A percentile compares a stretch with the other conserved stretches of the same genome.
Conservation (phyloP, 1,140 invertebrate genomes). For the Zaprionus tsacasi region DNA sequence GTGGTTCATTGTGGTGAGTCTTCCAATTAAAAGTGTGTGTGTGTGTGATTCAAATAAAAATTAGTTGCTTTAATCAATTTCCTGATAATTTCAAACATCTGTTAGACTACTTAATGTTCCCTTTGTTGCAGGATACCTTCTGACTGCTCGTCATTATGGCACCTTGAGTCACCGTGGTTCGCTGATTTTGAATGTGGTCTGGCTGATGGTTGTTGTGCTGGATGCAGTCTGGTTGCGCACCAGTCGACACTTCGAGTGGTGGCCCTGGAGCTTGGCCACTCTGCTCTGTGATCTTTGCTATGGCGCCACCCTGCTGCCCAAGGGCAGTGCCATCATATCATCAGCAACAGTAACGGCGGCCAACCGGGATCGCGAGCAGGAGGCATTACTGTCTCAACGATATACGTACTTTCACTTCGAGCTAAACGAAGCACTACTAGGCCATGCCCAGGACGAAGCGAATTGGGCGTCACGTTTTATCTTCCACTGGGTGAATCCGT, state of each 20-base stretch:
- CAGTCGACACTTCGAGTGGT: conserved; percentile 83
- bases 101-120: not conserved
- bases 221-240: conserved; percentile 86
- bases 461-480: conserved; percentile 90
- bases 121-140: conserved; percentile 86
- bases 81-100: too few species aligned
- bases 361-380: conserved; percentile 86
- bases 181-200: conserved; percentile 87
- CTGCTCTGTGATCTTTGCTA: conserved; percentile 87
- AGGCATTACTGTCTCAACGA: conserved; percentile 85
- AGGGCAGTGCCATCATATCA: conserved; percentile 64
- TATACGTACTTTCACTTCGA: conserved; percentile 83
- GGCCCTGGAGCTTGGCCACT: conserved; percentile 85
- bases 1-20: conserved; percentile 88
- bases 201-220: conserved; percentile 87
- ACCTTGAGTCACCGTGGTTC: conserved; percentile 90
- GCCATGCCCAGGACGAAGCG: conserved; percentile 91
- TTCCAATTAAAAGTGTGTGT: not conserved
- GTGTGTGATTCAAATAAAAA: too few species aligned
- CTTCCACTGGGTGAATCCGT: conserved; percentile 94
- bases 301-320: conserved; percentile 87
- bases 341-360: not conserved
- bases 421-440: conserved; percentile 87
- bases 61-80: too few species aligned
- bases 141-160: conserved; percentile 88